Evolutionary conservation across 2,888 invertebrate genomes (phyloP), one percentile per base, ranked within the genome.

Genomic region (Ectobius pallidus): DNA sequence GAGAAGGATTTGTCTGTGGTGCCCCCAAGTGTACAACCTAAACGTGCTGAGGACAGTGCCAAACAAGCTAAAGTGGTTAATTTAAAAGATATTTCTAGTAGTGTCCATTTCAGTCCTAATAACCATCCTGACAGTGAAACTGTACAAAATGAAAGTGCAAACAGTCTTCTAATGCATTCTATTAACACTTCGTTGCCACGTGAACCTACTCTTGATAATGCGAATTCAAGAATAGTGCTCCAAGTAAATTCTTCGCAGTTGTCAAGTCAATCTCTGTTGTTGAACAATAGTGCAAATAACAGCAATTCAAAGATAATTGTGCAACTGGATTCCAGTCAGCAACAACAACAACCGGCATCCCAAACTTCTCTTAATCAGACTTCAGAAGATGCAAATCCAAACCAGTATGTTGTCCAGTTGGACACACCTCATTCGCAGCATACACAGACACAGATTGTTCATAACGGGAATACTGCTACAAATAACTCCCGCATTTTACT

Each of bases 401-500:
- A n/a, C 14, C 27, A 25, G 18, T n/a, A 30, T 16, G 16, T 58
- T 6, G 1, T 58, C 6, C 58, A 58, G 16, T 14, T 58, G 18
- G 58, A 58, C 18, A 27, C 58, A 9, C n/a, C 58, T 3, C 58
- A 58, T n/a, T 1, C 30, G 7, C 58, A 58, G n/a, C 16, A 11
- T 30, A 6, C 32, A n/a, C 52, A 52, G 11, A 22, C 52, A 22
- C n/a, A 27, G 32, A 14, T 58, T 30, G 16, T 32, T 16, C 58
- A 58, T 0, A 58, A 11, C 11, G 58, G 58, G 27, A 30, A 27
- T 30, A n/a, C 27, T 6, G 16, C 58, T 16, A 16, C 58, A 58
- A 58, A 18, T 30, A 30, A n/a, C 16, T 61, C 70, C 3, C 42
- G 70, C 7, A 70, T 70, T 16, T 27, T 70, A 34, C 42, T 70